Evolutionary conservation across 2,888 invertebrate genomes (phyloP), one percentile per base, ranked within the genome.

Genomic region (Dryomyza anilis): DNA sequence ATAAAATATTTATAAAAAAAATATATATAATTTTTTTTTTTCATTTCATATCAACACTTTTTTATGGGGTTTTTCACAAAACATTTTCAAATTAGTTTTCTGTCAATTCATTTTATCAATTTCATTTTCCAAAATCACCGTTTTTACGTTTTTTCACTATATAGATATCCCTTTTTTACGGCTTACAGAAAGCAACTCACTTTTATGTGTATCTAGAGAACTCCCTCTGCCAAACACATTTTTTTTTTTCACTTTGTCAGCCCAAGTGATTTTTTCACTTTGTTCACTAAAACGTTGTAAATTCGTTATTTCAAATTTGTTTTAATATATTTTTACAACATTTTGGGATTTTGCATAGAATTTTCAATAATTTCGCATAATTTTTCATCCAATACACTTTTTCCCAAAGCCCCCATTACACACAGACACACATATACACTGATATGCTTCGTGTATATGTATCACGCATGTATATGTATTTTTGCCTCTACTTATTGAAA

Each of bases 161-260:
- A 61, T 53, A 61, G 19, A 61, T 39, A 61, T 61, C 52, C 48
- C 52, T 61, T 61, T 39, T 43, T 46, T 27, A 30, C 39, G 43
- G 43, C 61, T 61, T 12, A 16, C n/a, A 43, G 39, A 55, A 52
- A 61, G 74, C 71, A 74, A 78, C 77, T 75, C 78, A 74, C 77
- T 78, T 77, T 77, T 77, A n/a, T n/a, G 74, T 77, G 77, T 77
- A 77, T 78, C 79, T 75, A 78, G 76, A 71, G 74, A 74, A 75
- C 72, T 69, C 73, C 73, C 74, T 67, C 69, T 69, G 69, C 69
- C 68, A 66, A n/a, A 67, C 65, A 61, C 57, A 57, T 30, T 62
- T 63, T 66, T 58, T 62, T 19, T 66, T 67, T 65, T 64, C 55
- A 48, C 64, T 50, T 61, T 52, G 23, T n/a, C n/a, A n/a, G n/a